Conservation (phyloP, 2,888 invertebrate species). For the Limnephilus auricula region DNA sequence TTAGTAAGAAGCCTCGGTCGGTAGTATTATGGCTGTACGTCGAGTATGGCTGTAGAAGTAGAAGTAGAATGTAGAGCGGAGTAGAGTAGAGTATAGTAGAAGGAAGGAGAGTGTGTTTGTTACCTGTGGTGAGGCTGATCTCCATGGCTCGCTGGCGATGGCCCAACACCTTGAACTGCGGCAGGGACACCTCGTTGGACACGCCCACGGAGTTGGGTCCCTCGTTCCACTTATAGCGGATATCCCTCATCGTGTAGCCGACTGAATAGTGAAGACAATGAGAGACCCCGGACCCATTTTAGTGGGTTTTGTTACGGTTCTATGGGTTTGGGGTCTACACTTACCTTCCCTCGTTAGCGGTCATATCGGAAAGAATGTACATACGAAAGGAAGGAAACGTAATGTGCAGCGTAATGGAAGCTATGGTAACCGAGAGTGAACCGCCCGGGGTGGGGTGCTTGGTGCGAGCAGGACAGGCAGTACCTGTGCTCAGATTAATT, state of each 20-base stretch:
- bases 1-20: neutral
- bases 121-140: slow-evolving; percentile 98
- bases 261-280: slow-evolving; percentile 78
- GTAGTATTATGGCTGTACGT: slow-evolving; percentile 17
- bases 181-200: slow-evolving; percentile 96
- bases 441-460: slow-evolving; percentile 50
- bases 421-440: slow-evolving; percentile 56
- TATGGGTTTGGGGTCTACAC: slow-evolving; percentile 66
- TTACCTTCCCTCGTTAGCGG: slow-evolving; percentile 67
- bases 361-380: slow-evolving; percentile 31
- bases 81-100: slow-evolving; percentile 50
- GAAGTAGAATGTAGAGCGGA: neutral
- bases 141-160: slow-evolving; percentile 97
- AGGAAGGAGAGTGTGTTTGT: slow-evolving; percentile 55
- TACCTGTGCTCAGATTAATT: slow-evolving; percentile 97
- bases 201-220: slow-evolving; percentile 96
- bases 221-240: slow-evolving; percentile 98
- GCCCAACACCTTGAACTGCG: slow-evolving; percentile 98
- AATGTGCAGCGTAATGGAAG: slow-evolving; percentile 55
- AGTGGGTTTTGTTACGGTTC: slow-evolving; percentile 74
- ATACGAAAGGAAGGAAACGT: slow-evolving; percentile 54
- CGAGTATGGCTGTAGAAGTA: slow-evolving; percentile 38
- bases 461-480: slow-evolving; percentile 68
- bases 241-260: slow-evolving; percentile 99
- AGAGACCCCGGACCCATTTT: slow-evolving; percentile 77